Base-by-base conservation (phyloP, 2,888 invertebrate species). In the Agrotis puta region DNA sequence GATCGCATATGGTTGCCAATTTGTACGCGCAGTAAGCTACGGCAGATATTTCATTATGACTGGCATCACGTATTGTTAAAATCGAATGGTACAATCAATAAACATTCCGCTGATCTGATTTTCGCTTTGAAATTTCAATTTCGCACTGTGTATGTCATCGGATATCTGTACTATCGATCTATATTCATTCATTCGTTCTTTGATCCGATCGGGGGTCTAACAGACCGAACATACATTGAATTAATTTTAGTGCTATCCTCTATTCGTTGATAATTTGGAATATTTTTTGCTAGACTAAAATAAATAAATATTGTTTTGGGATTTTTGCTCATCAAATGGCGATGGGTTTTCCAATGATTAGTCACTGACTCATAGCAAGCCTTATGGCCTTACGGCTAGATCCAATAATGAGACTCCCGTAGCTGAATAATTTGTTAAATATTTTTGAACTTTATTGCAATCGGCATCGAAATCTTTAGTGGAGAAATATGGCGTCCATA, bases 111-210 rank as follows among this genome's bases (percentile, higher is more conserved):
- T 58, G 33, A 62, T 50, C 22, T 47, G 57, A 72, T 73, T 59
- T 73, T 39, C 22, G 48, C 43, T 64, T n/a, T 59, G 63, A 67
- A 77, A 79, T 66, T 75, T 74, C 50, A 69, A 80, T 80, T 69
- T 75, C 16, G 22, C 53, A 22, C 22, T n/a, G 16, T 59, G 56
- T 27, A 43, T 59, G 24, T 68, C 33, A 48, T 57, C 39, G 43
- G 47, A 50, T 79, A 61, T 68, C 45, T 27, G 45, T 48, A 27
- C 39, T 14, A 65, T 57, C 13, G 57, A 80, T 48, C 54, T 64
- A 43, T 50, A 61, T 67, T 56, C 33, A 68, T 64, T 79, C 48
- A 50, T 48, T 61, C 33, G 61, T 53, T 53, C 53, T 56, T 39
- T 33, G 27, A 13, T 22, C 22, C 16, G 24, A 13, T 22, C 7